Evolutionary conservation across 2,888 invertebrate genomes (phyloP).

Genomic region (Norana najaformis): DNA sequence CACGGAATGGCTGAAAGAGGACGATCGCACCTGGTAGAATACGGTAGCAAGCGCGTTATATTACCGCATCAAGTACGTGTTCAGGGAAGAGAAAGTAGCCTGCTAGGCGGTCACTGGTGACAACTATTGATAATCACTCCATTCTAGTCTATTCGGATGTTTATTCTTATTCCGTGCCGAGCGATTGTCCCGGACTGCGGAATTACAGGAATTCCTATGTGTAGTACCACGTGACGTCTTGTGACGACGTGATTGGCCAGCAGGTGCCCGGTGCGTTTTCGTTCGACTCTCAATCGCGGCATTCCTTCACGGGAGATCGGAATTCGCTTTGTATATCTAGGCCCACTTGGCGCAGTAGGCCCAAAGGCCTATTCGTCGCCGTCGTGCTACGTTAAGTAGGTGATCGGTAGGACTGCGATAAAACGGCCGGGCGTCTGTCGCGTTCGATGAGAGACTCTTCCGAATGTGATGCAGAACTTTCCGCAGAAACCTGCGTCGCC

Average conservation of each 20-base stretch:
- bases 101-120: background rate
- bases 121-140: background rate
- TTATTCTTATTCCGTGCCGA: background rate
- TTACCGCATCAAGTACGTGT: background rate
- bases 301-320: slow-evolving; percentile 1
- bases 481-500: background rate
- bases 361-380: background rate
- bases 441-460: no score
- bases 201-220: slow-evolving; percentile 6
- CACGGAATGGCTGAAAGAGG: background rate
- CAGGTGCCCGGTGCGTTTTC: background rate
- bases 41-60: background rate
- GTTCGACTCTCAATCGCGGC: background rate
- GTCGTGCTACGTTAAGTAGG: background rate
- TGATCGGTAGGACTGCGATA: background rate
- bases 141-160: background rate
- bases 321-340: background rate
- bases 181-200: background rate
- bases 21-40: background rate
- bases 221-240: background rate
- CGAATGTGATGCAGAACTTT: background rate
- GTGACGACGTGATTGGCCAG: background rate
- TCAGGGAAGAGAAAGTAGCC: background rate
- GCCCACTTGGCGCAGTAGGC: background rate
- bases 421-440: background rate